Evolutionary conservation across 2,888 invertebrate genomes (phyloP), one percentile per base, ranked within the genome.

Genomic region (Rhingia rostrata): DNA sequence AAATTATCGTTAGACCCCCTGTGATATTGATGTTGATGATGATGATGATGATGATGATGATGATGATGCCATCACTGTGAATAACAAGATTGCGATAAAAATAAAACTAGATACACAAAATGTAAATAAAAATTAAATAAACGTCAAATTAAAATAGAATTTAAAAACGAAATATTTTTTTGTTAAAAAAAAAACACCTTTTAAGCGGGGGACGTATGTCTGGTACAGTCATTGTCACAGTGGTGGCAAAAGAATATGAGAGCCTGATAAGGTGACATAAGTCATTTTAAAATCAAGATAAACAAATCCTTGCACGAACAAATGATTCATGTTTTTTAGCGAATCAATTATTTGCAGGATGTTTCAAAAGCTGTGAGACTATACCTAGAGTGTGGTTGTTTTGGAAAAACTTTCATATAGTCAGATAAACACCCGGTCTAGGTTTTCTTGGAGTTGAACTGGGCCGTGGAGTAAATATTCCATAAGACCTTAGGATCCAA

Each of bases 41-140:
- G 14, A 47, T 4, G 22, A 45, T 10, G 7, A 51, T 4, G 58
- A 30, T 7, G 32, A 37, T 12, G 32, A 66, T 10, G 53, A 32
- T 53, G n/a, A 45, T 49, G 75, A 75, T 75, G 75, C 66, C 66
- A 75, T 67, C 75, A 64, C 66, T 66, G 66, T 37, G 66, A 75
- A 75, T 75, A 66, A 47, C 54, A 37, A 74, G 49, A 74, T 49
- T 30, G 6, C 64, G 64, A 56, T 66, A 74, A 47, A 64, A 56
- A 64, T 53, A 45, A 56, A 45, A 41, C 2, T 43, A 61, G 51
- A 51, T 45, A 45, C n/a, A 32, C 9, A 35, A 5, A 47, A 49
- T 10, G n/a, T 37, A 6, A 47, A 22, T 39, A 0, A 12, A 5
- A 14, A 49, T 51, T n/a, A 70, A 60, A 70, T 41, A 61, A 72